Base-by-base conservation (phyloP, 2,797 vertebrate species). In the Cyclura pinguis region DNA sequence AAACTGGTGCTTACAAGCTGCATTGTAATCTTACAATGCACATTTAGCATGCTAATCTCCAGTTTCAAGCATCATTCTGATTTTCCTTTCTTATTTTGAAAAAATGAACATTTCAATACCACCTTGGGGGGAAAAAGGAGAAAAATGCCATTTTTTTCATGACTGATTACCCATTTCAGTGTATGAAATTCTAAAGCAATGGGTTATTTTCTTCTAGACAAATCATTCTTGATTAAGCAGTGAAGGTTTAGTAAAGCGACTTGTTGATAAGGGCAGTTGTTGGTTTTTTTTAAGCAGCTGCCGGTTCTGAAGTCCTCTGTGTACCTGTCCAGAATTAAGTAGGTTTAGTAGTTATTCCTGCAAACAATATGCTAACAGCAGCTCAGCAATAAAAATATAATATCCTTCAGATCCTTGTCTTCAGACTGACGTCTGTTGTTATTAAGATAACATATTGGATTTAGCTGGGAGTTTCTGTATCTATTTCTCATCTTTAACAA, bases 401-500 rank as follows among this genome's bases (percentile, higher is more conserved):
- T 57, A 91, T 86, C 29, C 35, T 22, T 42, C 16, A 47, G 47
- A 59, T 85, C 50, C 85, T 42, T 80, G 73, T 80, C 47, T 93
- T 7, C 76, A 86, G 84, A 47, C 20, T 89, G 27, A 67, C 2
- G 47, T 87, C 77, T 86, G 22, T 10, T 81, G 27, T 52, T 85
- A 89, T 22, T 67, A 9, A 74, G 32, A 69, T 84, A 85, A 89
- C 0, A 16, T 77, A 84, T n/a, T 82, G 42, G 38, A 87, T 62
- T 76, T 85, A 95, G 47, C 24, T 81, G 42, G 83, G 67, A 74
- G 57, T 52, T 55, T 85, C 5, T 0, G 80, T 42, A 92, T 86
- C 7, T 50, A 57, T 87, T 89, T 91, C 0, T 90, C 67, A 89
- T 69, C 10, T 86, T 89, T 76, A 93, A 90, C 10, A 86, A 94